Evolutionary conservation across 2,113 vertebrate genomes (phyloP).

Genomic region (Laticauda colubrina): DNA sequence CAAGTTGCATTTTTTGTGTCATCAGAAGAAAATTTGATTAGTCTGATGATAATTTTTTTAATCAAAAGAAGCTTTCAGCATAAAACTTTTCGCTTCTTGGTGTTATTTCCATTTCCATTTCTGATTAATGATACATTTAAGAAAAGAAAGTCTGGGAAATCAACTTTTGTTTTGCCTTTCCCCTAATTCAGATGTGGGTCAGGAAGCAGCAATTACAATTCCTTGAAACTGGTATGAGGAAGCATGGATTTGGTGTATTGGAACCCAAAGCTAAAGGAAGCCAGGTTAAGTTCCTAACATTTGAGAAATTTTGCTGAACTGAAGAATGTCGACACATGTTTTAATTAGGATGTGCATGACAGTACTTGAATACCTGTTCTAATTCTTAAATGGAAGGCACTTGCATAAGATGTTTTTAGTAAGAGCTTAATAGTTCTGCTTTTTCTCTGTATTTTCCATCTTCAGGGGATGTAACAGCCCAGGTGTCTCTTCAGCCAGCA

Average conservation of each 20-base stretch:
- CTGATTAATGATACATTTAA: background rate
- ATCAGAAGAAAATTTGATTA: background rate
- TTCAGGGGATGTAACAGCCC: conserved; percentile 88
- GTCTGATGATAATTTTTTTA: background rate
- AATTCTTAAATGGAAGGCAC: background rate
- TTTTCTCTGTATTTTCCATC: conserved; percentile 21
- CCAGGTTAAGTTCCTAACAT: background rate
- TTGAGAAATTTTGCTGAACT: background rate
- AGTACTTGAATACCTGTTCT: background rate
- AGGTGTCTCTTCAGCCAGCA: conserved; percentile 87
- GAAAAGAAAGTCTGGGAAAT: background rate
- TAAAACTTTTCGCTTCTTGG: background rate
- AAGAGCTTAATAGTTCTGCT: fast-evolving
- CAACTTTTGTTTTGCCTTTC: background rate
- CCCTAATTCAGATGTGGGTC: background rate
- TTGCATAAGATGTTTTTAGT: background rate
- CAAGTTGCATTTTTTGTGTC: background rate
- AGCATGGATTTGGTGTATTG: background rate
- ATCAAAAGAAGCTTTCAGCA: background rate
- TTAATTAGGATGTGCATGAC: background rate
- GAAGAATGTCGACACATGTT: background rate
- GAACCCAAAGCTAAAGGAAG: background rate
- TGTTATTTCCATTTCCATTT: background rate
- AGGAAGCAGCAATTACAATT: background rate
- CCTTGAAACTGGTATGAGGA: background rate